These are phyloP conservation scores for Micrasema minimum DNA, from an alignment of 1,140 invertebrate species.

Conservation along the genomic window DNA sequence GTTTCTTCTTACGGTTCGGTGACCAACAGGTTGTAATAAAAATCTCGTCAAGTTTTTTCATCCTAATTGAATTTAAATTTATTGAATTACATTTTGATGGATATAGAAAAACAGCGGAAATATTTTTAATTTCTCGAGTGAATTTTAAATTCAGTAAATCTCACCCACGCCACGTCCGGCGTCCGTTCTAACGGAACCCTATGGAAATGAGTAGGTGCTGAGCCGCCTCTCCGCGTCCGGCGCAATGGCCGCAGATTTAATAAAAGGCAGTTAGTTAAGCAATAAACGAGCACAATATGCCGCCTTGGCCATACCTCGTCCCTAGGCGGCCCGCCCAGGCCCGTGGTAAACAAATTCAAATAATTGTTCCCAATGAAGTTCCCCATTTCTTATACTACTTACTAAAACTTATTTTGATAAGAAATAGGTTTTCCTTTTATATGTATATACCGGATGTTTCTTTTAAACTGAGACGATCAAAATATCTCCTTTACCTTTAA, in stretches of 20 bases:
- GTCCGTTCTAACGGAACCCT: constrained; percentile 10
- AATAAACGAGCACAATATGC: constrained; percentile 33
- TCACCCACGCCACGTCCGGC: constrained; percentile 12
- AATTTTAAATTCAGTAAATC: constrained; percentile 21
- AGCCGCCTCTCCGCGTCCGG: constrained; percentile 17
- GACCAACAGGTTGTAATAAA: no score
- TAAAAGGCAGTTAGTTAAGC: constrained; percentile 40
- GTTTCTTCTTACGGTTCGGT: no score
- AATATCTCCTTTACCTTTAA: no score
- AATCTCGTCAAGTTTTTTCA: no score
- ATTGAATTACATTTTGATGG: not conserved
- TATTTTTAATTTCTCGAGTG: not conserved
- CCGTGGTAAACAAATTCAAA: constrained; percentile 19
- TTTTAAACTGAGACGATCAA: no score
- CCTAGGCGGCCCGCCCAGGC: not conserved
- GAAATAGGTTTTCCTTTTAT: no score
- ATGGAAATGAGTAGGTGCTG: not conserved
- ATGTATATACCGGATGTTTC: no score
- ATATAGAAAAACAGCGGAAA: no score
- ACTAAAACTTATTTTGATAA: no score
- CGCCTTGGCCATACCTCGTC: not conserved
- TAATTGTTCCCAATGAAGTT: not conserved
- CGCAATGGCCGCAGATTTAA: constrained; percentile 36
- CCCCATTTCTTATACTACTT: no score
- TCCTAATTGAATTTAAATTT: not conserved